Evolutionary conservation across 2,113 vertebrate genomes (phyloP).

Genomic region (Lycaon pictus): DNA sequence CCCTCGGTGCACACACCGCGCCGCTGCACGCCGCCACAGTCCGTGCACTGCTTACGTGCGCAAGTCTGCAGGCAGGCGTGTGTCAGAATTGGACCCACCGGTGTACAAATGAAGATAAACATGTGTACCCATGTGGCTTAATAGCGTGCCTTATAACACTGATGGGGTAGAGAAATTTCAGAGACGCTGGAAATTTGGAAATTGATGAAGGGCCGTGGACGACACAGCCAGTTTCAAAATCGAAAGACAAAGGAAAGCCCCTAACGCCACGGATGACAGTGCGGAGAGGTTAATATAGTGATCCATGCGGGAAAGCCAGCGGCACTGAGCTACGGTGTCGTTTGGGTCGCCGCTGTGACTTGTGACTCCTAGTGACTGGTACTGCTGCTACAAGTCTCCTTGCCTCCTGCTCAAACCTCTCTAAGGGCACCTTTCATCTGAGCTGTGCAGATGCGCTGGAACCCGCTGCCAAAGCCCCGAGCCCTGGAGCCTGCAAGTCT

Average conservation of each 20-base stretch:
- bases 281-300: conserved; percentile 60
- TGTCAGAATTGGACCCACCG: conserved; percentile 73
- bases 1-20: not conserved
- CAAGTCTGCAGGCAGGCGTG: conserved; percentile 59
- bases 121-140: conserved; percentile 69
- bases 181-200: conserved; percentile 77
- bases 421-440: not conserved
- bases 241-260: conserved; percentile 77
- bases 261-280: conserved; percentile 51
- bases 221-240: conserved; percentile 68
- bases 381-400: not conserved
- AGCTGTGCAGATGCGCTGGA: not conserved
- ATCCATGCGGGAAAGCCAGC: conserved; percentile 44
- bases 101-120: conserved; percentile 80
- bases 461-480: not conserved
- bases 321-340: not conserved
- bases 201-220: conserved; percentile 60
- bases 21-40: not conserved
- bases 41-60: not conserved
- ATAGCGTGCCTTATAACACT: conserved; percentile 63
- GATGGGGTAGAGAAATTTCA: conserved; percentile 77
- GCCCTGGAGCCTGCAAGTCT: not conserved
- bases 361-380: not conserved
- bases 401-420: not conserved
- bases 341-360: conserved; percentile 15